Conservation (phyloP, 2,888 invertebrate genomes). For the Axea sp. region DNA sequence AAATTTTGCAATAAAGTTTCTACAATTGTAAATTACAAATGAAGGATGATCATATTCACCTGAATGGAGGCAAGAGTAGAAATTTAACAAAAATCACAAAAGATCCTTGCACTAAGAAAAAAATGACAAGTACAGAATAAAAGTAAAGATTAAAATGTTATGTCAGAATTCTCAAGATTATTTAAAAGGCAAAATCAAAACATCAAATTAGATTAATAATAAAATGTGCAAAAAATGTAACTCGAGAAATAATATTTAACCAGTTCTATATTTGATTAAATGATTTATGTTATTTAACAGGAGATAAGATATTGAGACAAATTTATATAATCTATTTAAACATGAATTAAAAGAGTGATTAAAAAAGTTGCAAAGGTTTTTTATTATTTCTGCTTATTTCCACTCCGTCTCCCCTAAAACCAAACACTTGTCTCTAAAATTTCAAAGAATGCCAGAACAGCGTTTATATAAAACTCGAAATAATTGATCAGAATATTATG, state of each 20-base stretch:
- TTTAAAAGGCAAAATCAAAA: no score
- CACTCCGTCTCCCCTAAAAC: constrained; percentile 22
- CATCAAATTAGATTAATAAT: not conserved
- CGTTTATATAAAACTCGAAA: constrained; percentile 4
- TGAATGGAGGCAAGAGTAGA: constrained; percentile 13
- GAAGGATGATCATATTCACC: constrained; percentile 47
- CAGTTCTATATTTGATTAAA: no score
- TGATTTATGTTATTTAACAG: no score
- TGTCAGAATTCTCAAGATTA: no score
- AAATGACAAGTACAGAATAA: not conserved
- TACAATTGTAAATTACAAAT: constrained; percentile 14
- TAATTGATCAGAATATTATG: constrained; percentile 31
- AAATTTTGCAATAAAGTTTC: no score
- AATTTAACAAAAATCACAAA: constrained; percentile 20
- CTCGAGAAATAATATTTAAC: no score
- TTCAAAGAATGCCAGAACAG: constrained; percentile 23
- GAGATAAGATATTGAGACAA: not conserved
- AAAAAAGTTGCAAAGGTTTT: constrained; percentile 8
- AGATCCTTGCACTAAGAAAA: constrained; percentile 2
- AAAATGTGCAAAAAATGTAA: no score
- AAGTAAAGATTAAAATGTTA: no score
- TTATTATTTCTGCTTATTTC: constrained; percentile 26
- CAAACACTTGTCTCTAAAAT: constrained; percentile 9
- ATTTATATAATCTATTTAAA: no score
- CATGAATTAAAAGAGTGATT: not conserved